These are phyloP conservation scores for Platysternon megacephalum DNA, from an alignment of 2,113 vertebrate genomes.

Conservation along the genomic window DNA sequence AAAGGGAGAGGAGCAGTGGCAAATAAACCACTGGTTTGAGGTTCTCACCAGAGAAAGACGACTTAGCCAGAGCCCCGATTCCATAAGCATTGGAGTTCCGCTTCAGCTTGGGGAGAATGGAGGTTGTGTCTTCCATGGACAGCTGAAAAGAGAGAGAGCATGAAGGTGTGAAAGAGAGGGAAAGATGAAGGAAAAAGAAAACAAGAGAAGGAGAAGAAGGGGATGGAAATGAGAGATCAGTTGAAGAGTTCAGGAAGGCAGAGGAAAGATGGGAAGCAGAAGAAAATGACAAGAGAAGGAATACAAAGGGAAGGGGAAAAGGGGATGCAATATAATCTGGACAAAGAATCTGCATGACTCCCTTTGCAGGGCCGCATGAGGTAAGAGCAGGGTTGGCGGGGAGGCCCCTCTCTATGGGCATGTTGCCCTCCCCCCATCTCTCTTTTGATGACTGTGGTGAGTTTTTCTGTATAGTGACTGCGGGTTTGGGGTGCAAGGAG, in stretches of 20 bases:
- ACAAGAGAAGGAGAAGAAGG: constrained; percentile 59
- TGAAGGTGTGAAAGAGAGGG: constrained; percentile 65
- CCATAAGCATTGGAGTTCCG: constrained; percentile 95
- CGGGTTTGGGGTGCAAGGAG: not conserved
- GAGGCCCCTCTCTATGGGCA: not conserved
- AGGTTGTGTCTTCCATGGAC: constrained; percentile 99
- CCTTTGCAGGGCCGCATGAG: not conserved
- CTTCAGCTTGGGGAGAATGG: constrained; percentile 97
- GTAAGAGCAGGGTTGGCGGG: not conserved
- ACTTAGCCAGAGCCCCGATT: constrained; percentile 98
- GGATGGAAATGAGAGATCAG: constrained; percentile 61
- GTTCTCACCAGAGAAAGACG: constrained; percentile 95
- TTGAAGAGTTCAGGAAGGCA: not conserved
- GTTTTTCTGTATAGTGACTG: not conserved
- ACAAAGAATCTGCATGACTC: not conserved
- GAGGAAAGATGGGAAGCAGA: constrained; percentile 47
- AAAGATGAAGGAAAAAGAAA: constrained; percentile 39
- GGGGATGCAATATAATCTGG: not conserved
- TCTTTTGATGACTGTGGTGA: not conserved
- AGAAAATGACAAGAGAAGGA: constrained; percentile 27
- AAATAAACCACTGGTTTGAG: not conserved
- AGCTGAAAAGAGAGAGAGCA: constrained; percentile 87
- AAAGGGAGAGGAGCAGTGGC: constrained; percentile 17
- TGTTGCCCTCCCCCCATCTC: not conserved
- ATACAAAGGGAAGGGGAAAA: constrained; percentile 12